These are phyloP conservation scores for Uloborus diversus DNA, from an alignment of 1,140 invertebrate species.

Conservation along the genomic window DNA sequence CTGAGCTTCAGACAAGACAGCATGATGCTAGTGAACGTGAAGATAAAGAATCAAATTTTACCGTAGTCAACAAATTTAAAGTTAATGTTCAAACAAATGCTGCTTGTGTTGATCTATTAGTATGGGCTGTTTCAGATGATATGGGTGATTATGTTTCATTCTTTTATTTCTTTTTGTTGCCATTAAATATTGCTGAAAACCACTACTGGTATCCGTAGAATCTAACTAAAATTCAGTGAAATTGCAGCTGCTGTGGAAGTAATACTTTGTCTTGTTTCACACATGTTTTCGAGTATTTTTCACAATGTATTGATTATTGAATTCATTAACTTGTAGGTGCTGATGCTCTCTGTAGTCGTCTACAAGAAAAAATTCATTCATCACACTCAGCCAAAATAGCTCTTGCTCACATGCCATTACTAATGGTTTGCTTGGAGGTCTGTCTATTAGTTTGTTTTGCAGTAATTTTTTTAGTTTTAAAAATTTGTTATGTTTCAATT, in stretches of 20 bases:
- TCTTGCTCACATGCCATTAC: slow-evolving; percentile 91
- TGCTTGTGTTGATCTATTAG: slow-evolving; percentile 94
- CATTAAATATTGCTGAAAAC: too few species aligned
- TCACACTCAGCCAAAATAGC: slow-evolving; percentile 90
- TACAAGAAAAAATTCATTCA: slow-evolving; percentile 94
- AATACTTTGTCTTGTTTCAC: too few species aligned
- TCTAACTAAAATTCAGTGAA: too few species aligned
- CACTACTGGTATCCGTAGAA: too few species aligned
- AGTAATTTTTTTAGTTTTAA: too few species aligned
- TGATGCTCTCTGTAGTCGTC: slow-evolving; percentile 89
- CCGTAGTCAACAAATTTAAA: slow-evolving; percentile 89
- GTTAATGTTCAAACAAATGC: slow-evolving; percentile 97
- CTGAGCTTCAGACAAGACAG: slow-evolving; percentile 80
- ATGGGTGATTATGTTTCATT: slow-evolving; percentile 76
- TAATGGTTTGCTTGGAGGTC: slow-evolving; percentile 95
- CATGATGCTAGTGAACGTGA: slow-evolving; percentile 84
- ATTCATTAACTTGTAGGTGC: slow-evolving; percentile 70
- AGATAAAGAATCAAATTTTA: slow-evolving; percentile 64
- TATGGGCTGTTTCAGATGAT: slow-evolving; percentile 97
- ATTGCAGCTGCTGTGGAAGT: too few species aligned
- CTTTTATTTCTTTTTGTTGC: not conserved
- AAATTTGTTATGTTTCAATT: too few species aligned
- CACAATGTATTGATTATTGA: too few species aligned
- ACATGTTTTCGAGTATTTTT: too few species aligned
- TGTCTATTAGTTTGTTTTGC: too few species aligned